These are phyloP conservation scores for Strigops habroptila DNA, from an alignment of 2,113 vertebrate genomes.

Conservation along the genomic window DNA sequence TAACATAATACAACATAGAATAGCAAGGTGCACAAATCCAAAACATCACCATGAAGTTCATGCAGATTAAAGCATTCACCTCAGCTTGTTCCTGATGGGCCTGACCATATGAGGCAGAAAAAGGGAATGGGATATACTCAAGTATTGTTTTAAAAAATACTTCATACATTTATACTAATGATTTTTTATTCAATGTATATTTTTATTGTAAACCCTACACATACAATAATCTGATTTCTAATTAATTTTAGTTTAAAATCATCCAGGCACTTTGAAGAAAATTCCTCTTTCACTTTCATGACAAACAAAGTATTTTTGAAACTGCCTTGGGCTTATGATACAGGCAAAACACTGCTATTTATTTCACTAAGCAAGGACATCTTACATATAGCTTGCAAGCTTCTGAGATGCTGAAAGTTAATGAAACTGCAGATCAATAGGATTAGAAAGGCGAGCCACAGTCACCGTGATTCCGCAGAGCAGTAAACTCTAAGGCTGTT, in stretches of 20 bases:
- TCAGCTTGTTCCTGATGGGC: background rate
- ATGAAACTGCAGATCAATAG: slow-evolving; percentile 20
- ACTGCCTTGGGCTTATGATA: background rate
- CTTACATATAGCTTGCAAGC: background rate
- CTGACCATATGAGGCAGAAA: background rate
- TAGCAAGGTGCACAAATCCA: background rate
- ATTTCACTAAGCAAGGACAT: background rate
- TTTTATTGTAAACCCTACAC: background rate
- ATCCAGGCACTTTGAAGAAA: background rate
- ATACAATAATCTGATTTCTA: background rate
- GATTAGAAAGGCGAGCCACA: background rate
- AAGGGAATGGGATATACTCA: background rate
- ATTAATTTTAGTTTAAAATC: background rate
- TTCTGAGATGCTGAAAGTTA: background rate
- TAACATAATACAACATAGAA: background rate
- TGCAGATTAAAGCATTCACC: background rate
- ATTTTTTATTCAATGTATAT: background rate
- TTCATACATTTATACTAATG: background rate
- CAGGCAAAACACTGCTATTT: background rate
- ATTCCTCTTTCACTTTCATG: background rate
- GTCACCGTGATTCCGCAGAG: background rate
- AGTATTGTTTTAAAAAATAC: background rate
- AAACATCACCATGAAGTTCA: background rate
- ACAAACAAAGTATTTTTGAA: background rate
- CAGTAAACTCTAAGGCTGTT: background rate